Evolutionary conservation across 2,113 vertebrate species (phyloP), one percentile per base, ranked within the genome.

Genomic region (Ariopsis seemanni): DNA sequence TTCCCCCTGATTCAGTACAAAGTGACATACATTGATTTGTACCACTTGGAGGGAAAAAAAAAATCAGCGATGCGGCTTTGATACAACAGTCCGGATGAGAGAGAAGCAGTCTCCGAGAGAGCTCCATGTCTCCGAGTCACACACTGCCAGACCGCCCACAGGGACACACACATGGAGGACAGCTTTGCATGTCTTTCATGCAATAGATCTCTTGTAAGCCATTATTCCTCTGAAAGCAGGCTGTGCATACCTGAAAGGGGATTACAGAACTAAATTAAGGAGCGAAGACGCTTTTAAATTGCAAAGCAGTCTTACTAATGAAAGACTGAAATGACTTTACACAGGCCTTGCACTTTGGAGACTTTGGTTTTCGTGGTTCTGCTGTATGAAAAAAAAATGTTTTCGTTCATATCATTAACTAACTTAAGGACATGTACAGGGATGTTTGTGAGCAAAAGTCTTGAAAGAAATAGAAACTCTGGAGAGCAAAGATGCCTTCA

Each of bases 91-190:
- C 84, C 67, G 58, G 87, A 89, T 88, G 86, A 92, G 88, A 67
- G 69, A 69, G 87, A 86, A 7, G 78, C 84, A 89, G 79, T 85
- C 83, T 90, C 71, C 0, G 69, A 78, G 85, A 88, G 77, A 67
- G 77, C 71, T 63, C 57, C 17, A 87, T 34, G 57, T 88, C 42
- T 82, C 71, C 85, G 77, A 91, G 88, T 87, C 87, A 83, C 89
- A 75, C 55, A 57, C 87, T 22, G 85, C 83, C 15, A 89, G 89
- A 89, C 90, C 92, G 93, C 89, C 92, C 93, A 86, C 30, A 58
- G 92, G 92, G 93, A 95, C 85, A 90, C 71, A 88, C 92, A 94
- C 84, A 84, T 90, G 89, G 90, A 94, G 93, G 93, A 90, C 92
- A 91, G 90, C 90, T 92, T 92, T 92, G 88, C 91, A 91, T 92